phyloP scores from a whole-genome alignment of 35 echinoderm and acorn worm species.

The Stichopus chloronotus region DNA sequence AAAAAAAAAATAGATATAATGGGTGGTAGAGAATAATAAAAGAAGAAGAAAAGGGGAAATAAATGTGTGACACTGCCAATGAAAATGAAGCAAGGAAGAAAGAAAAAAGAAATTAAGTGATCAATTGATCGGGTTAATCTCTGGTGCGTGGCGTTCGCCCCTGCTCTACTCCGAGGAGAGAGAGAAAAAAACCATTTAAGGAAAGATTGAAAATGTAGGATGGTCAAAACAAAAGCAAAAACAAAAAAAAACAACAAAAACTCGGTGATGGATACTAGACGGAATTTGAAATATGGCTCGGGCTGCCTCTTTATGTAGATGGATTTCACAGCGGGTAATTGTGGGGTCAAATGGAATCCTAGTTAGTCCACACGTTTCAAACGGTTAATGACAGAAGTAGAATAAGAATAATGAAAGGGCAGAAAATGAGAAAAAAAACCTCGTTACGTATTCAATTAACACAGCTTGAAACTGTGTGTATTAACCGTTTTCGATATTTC shows the following conservation, averaged over 20 bases:
- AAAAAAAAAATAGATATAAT: neutral
- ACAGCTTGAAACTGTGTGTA: too few species aligned
- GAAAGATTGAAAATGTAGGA: neutral
- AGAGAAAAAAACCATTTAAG: neutral
- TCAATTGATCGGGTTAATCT: constrained; percentile 1
- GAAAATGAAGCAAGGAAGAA: neutral
- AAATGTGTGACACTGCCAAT: neutral
- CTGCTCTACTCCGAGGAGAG: neutral
- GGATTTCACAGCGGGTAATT: neutral
- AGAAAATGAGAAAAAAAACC: too few species aligned
- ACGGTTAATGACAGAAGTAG: too few species aligned
- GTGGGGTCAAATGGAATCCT: constrained; percentile 12
- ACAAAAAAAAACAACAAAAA: neutral
- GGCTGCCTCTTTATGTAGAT: constrained; percentile 1
- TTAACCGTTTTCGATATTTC: too few species aligned
- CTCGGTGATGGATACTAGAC: too few species aligned
- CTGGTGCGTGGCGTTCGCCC: constrained; percentile 3
- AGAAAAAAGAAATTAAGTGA: neutral
- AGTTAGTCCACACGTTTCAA: neutral
- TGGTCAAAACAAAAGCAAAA: neutral
- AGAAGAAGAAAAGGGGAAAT: neutral
- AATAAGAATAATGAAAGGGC: too few species aligned
- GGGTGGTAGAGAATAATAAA: neutral
- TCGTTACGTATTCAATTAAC: too few species aligned
- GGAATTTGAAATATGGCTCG: neutral